Percentiles rank a stretch among this genome's conserved stretches.
phyloP scores from a whole-genome alignment of 2,888 invertebrate species.

The Diplazon laetatorius region DNA sequence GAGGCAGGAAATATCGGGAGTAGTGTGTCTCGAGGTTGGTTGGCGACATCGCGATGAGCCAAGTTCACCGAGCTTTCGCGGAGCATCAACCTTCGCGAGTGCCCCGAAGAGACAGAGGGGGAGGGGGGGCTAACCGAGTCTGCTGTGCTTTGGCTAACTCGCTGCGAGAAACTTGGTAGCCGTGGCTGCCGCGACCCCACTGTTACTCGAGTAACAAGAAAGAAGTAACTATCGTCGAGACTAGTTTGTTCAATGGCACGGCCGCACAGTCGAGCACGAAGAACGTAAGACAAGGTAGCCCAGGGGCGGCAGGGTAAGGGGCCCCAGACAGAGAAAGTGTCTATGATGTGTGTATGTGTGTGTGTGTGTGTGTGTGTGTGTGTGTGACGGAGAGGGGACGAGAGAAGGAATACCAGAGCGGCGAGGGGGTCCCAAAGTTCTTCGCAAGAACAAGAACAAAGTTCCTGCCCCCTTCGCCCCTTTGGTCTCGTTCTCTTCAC shows the following conservation, averaged over 20 bases:
- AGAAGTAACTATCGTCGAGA: constrained; percentile 81
- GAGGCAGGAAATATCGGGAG: constrained; percentile 25
- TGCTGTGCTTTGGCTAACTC: constrained; percentile 59
- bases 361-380: no score
- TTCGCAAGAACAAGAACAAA: constrained; percentile 82
- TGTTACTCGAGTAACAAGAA: constrained; percentile 76
- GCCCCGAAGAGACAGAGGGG: constrained; percentile 10
- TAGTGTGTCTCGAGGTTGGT: constrained; percentile 33
- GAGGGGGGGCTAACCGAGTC: constrained; percentile 16
- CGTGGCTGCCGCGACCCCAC: constrained; percentile 50
- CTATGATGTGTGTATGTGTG: constrained; percentile 54
- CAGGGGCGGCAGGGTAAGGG: background rate
- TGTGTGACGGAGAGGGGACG: constrained; percentile 54
- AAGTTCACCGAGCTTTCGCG: constrained; percentile 74
- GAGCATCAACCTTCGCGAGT: constrained; percentile 75
- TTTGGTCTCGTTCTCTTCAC: constrained; percentile 32
- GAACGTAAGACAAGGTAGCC: constrained; percentile 28
- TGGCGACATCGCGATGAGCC: constrained; percentile 66
- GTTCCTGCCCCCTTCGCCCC: constrained; percentile 75
- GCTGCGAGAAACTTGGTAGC: constrained; percentile 78
- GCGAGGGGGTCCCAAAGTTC: constrained; percentile 78
- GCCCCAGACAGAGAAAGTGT: constrained; percentile 57
- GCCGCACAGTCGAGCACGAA: constrained; percentile 60
- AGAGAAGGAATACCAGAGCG: constrained; percentile 51
- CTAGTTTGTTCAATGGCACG: constrained; percentile 82